Base-by-base conservation (phyloP, 2,797 vertebrate genomes). In the Hipposideros larvatus region DNA sequence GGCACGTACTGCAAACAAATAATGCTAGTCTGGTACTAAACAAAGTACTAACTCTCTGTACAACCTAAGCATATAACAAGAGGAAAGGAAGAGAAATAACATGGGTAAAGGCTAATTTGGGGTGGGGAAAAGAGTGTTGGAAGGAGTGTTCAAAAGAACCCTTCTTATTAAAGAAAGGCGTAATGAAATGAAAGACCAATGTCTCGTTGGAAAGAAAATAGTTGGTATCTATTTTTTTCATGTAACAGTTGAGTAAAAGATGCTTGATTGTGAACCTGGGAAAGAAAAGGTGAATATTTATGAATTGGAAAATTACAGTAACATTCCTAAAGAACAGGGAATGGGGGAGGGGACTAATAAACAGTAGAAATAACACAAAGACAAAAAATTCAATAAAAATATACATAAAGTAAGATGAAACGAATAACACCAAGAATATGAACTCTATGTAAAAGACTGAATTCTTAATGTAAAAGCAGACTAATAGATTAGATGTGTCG, bases 161-260 rank as follows among this genome's bases (percentile, higher is more conserved):
- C 18, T 61, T 85, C 61, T 92, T 51, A 22, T 73, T 53, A n/a
- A 43, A 68, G 34, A 59, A 92, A 89, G 26, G 7, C n/a, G 37
- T 46, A 85, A 83, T 73, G 48, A 59, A 79, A 74, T 41, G 22
- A 75, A 89, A 91, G 26, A 24, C 48, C 3, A 59, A 73, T 26
- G 48, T 4, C 24, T 78, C 46, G 0, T 31, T 61, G 59, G 34
- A 61, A 34, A 46, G 51, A 85, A 77, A 63, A 75, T 53, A 66
- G 10, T 53, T 73, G n/a, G 4, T 88, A 61, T 46, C 16, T 63
- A 37, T 11, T 43, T 87, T 43, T 87, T 79, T 37, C 43, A 37
- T 37, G n/a, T 71, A 63, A 57, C 57, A 71, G 55, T 90, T 82
- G n/a, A 71, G 37, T 89, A 71, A 88, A 84, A 92, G 53, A 83